Percentiles rank a stretch among this genome's conserved stretches.
Evolutionary conservation across 2,888 invertebrate species (phyloP).

Genomic region (Parnassius smintheus): DNA sequence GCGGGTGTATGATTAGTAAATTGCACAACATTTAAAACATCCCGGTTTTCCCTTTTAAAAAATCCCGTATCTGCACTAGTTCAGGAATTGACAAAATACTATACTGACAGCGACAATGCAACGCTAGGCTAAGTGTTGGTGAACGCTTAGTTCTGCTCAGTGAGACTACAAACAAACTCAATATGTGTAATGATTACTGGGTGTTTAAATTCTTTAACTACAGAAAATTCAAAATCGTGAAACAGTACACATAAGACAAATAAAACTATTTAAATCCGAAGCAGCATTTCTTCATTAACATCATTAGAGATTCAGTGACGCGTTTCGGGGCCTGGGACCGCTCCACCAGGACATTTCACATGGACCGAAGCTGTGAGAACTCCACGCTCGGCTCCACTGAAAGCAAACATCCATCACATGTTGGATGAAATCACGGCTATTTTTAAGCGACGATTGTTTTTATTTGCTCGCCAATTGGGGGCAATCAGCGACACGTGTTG

Average conservation of each 20-base stretch:
- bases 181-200: too few species aligned
- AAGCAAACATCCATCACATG: slow-evolving; percentile 75
- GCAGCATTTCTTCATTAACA: slow-evolving; percentile 47
- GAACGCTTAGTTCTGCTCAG: too few species aligned
- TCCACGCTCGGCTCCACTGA: slow-evolving; percentile 47
- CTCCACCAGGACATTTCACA: slow-evolving; percentile 67
- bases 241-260: not conserved
- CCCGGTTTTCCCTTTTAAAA: too few species aligned
- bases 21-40: too few species aligned
- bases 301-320: slow-evolving; percentile 62
- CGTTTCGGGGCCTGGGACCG: slow-evolving; percentile 56
- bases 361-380: slow-evolving; percentile 65
- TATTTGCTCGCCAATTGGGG: slow-evolving; percentile 81
- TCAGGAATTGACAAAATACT: too few species aligned
- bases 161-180: too few species aligned
- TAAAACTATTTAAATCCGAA: slow-evolving; percentile 12
- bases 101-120: too few species aligned
- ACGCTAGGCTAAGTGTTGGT: too few species aligned
- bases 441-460: slow-evolving; percentile 81
- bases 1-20: too few species aligned
- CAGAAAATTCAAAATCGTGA: too few species aligned
- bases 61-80: too few species aligned
- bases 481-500: slow-evolving; percentile 80
- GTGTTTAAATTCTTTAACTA: too few species aligned
- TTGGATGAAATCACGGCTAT: slow-evolving; percentile 81